Evolutionary conservation across 2,888 invertebrate genomes (phyloP).

Genomic region (Euproctis similis): DNA sequence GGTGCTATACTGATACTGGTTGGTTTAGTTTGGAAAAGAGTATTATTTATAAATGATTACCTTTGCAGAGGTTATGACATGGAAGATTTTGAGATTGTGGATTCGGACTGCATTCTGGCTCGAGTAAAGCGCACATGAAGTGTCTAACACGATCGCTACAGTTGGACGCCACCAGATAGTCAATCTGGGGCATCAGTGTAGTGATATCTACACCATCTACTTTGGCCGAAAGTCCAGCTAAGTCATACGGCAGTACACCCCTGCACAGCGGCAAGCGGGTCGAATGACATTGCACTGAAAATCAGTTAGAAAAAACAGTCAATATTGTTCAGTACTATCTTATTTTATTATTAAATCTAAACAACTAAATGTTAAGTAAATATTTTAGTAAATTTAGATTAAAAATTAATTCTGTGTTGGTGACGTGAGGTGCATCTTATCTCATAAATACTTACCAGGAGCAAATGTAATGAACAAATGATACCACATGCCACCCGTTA

Average conservation of each 20-base stretch:
- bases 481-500: constrained; percentile 29
- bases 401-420: no score
- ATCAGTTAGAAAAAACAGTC: constrained; percentile 1
- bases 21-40: background rate
- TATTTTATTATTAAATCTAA: no score
- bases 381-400: no score
- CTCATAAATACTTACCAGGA: background rate
- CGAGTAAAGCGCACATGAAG: constrained; percentile 78
- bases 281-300: constrained; percentile 70
- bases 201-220: constrained; percentile 53
- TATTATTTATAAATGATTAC: no score
- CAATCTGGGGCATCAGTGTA: constrained; percentile 70
- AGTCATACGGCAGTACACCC: constrained; percentile 80
- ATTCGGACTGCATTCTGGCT: constrained; percentile 80
- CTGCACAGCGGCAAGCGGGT: constrained; percentile 72
- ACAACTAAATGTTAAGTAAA: no score
- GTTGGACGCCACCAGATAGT: constrained; percentile 76
- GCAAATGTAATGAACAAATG: constrained; percentile 6
- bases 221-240: constrained; percentile 69
- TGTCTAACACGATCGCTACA: constrained; percentile 78
- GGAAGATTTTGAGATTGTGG: constrained; percentile 77
- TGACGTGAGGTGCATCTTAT: background rate
- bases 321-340: no score
- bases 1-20: no score
- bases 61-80: constrained; percentile 79